Base-by-base conservation (phyloP, 1,140 invertebrate genomes). In the Papilio polyxenes region DNA sequence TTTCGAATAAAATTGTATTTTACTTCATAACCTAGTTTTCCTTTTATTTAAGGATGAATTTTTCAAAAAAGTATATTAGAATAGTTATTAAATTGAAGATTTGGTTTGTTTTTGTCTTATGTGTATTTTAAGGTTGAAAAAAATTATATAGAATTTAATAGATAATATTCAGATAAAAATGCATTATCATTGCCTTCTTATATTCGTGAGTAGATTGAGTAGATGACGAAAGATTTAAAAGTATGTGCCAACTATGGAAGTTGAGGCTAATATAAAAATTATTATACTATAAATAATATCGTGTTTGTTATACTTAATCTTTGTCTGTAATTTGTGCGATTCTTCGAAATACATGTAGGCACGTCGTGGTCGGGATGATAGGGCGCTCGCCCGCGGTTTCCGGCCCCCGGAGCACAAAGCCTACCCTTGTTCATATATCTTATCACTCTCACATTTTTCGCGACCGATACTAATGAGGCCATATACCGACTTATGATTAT, bases 391-490 rank as follows among this genome's bases (percentile, higher is more conserved):
- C 81, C 84, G 81, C 74, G 49, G 86, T 86, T 88, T 89, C 88
- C 89, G 87, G 85, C 86, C 82, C 83, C 82, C 87, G 82, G 84
- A 83, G 80, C 81, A 81, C 83, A 92, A 90, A 93, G 85, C 87
- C 86, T 88, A 85, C 87, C 90, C 88, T 92, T 92, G 89, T 92
- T 88, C 80, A 76, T 86, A 87, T 91, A 89, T 92, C 90, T 93
- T 93, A 93, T 93, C 92, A 87, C 84, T 85, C 85, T 89, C 88
- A 88, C 87, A 91, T 90, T 92, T 87, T 93, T 93, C 86, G 91
- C 92, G 87, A 90, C 87, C 83, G 82, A 81, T 80, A 83, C 85
- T 91, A 91, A 92, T 90, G 89, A 92, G 87, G 84, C 84, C 86
- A 87, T 82, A 84, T 89, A 90, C 90, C 85, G 82, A 87, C 87